These are phyloP conservation scores for Xestia rhomboidea DNA, from an alignment of 2,888 invertebrate species.

Conservation along the genomic window DNA sequence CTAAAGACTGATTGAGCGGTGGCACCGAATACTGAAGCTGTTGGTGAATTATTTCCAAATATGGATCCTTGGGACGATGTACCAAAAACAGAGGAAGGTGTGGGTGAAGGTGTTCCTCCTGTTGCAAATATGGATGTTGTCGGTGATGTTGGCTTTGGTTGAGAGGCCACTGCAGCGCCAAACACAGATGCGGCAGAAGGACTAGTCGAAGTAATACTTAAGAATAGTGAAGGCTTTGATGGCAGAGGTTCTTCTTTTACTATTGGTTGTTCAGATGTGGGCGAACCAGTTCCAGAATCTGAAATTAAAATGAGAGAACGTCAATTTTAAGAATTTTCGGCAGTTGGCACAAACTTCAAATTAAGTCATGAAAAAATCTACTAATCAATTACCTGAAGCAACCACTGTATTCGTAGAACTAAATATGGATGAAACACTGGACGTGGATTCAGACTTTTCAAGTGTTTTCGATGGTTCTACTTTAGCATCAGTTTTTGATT, in stretches of 20 bases:
- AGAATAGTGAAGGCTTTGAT: slow-evolving; percentile 54
- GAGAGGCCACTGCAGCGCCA: slow-evolving; percentile 72
- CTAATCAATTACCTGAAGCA: slow-evolving; percentile 47
- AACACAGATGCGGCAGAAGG: slow-evolving; percentile 76
- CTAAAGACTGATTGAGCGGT: slow-evolving; percentile 63
- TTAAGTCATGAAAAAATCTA: background rate
- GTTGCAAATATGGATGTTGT: slow-evolving; percentile 67
- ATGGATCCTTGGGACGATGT: slow-evolving; percentile 63
- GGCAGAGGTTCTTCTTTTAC: slow-evolving; percentile 44
- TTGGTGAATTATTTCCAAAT: slow-evolving; percentile 60
- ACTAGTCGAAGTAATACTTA: slow-evolving; percentile 57
- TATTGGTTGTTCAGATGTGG: slow-evolving; percentile 53
- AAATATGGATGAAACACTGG: slow-evolving; percentile 72
- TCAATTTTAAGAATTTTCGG: background rate
- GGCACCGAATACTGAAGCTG: slow-evolving; percentile 64
- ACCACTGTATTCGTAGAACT: slow-evolving; percentile 66
- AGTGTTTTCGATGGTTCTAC: slow-evolving; percentile 60
- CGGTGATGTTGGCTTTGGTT: slow-evolving; percentile 62
- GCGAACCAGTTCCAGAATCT: slow-evolving; percentile 66
- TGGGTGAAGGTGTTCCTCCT: slow-evolving; percentile 60
- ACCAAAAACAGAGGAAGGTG: slow-evolving; percentile 60
- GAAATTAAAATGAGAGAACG: slow-evolving; percentile 52
- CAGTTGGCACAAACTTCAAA: background rate
- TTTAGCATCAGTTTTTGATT: slow-evolving; percentile 66
- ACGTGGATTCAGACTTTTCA: slow-evolving; percentile 63